Evolutionary conservation across 92 coral and sea anemone genomes (phyloP), one percentile per base, ranked within the genome.

Genomic region (Pocillopora grandis): DNA sequence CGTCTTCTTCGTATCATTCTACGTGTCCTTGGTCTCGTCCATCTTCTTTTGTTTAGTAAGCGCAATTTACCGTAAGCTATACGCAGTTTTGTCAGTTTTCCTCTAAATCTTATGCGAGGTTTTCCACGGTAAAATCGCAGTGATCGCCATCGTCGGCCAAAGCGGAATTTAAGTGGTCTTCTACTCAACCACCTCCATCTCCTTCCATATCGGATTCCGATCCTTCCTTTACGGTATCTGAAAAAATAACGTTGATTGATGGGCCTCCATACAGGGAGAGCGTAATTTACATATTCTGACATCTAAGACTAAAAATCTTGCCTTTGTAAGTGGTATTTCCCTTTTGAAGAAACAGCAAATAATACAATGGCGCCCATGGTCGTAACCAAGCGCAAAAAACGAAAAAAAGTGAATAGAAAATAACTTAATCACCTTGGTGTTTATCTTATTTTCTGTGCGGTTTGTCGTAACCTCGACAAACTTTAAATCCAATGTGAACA

Each of bases 61-160:
- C 80, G 55, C 2, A 75, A 1, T 31, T 36, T 73, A 27, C 72
- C 80, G 55, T n/a, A 17, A 12, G 23, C 23, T 66, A 83, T 23
- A 4, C 57, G 55, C 62, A 83, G 65, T 36, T 4, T 71, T 16
- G 64, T 13, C 23, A 2, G 27, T 63, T 23, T 17, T 12, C 18
- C 55, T 52, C 74, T 74, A n/a, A 74, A 73, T 27, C 80, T 72
- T 49, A 83, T 65, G 16, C 79, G 80, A 31, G 72, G 72, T 23
- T 83, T 83, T 12, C 86, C 86, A 31, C 80, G 86, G 58, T 82
- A 72, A 33, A 36, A 71, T 59, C 86, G 78, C 56, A 83, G 19
- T 6, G 10, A 35, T 69, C 88, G 67, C 69, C 76, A 67, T 35
- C 83, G 66, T 20, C 88, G 66, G 21, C 83, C 83, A 33, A 76